Evolutionary conservation across 1,140 invertebrate genomes (phyloP).

Genomic region (Acromyrmex charruanus): DNA sequence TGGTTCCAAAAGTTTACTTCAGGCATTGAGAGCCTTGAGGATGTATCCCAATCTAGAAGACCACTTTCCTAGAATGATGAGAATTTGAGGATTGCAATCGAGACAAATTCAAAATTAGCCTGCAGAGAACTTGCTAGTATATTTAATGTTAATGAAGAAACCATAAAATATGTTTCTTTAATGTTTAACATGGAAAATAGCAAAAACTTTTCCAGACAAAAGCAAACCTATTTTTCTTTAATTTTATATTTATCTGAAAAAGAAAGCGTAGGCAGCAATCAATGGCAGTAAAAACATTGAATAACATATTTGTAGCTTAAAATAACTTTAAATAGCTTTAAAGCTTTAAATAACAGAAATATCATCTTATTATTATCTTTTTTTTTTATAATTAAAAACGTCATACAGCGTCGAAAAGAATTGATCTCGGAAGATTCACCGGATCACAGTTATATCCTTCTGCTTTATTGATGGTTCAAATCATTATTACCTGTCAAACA

Average conservation of each 20-base stretch:
- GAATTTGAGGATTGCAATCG: no score
- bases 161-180: no score
- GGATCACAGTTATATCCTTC: background rate
- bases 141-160: no score
- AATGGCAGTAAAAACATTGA: background rate
- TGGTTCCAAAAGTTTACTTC: no score
- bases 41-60: no score
- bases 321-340: no score
- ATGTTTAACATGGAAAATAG: no score
- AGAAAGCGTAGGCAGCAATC: background rate
- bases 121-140: no score
- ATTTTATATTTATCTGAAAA: background rate
- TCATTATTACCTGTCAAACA: slow-evolving; percentile 25
- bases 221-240: background rate
- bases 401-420: background rate
- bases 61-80: no score
- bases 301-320: background rate
- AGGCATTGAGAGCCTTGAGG: no score
- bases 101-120: no score
- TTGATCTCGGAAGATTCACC: background rate
- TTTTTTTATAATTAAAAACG: background rate
- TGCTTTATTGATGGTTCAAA: slow-evolving; percentile 11
- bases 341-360: background rate
- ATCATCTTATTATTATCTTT: background rate
- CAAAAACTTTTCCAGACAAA: no score